Evolutionary conservation across 2,888 invertebrate genomes (phyloP), one percentile per base, ranked within the genome.

Genomic region (Kryphioiulus occultus): DNA sequence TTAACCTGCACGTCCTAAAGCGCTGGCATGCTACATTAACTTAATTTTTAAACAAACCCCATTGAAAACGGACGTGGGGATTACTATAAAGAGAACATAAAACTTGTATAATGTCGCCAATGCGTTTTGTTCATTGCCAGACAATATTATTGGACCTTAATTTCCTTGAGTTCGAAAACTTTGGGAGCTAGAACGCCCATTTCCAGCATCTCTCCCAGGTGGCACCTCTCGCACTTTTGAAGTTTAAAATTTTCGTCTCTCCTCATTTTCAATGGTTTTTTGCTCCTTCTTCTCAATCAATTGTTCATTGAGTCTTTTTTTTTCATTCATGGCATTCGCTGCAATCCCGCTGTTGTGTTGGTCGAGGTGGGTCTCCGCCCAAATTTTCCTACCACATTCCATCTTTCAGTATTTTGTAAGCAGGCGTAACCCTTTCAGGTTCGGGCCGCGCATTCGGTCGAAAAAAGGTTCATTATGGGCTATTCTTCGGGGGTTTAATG

Each of bases 371-470:
- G 78, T 78, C 78, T 78, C 78, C 78, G 78, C 78, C 78, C 78
- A 78, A 78, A 78, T 78, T 78, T 78, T 78, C 78, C 78, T 78
- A 78, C 78, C 78, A 78, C 78, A 78, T 78, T 78, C 78, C 78
- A 78, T 78, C 78, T 78, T 78, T 78, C 78, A 78, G 78, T 78
- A 78, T 78, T 78, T 78, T 78, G 30, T 78, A 78, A 78, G 78
- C 78, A 78, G 78, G 78, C 78, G 78, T 78, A 78, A 78, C 78
- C 78, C 78, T 78, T 78, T 78, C 78, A 78, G 78, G 78, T 78
- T 30, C 78, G 68, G 68, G 68, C 68, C 68, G 68, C 68, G 68
- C 68, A 68, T 68, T 68, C 68, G 78, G 78, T 30, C 78, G 78
- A 78, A 78, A 78, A 78, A 78, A 78, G 78, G 30, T 78, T 78